phyloP scores from a whole-genome alignment of 2,888 invertebrate species.

The Sphinx pinastri region DNA sequence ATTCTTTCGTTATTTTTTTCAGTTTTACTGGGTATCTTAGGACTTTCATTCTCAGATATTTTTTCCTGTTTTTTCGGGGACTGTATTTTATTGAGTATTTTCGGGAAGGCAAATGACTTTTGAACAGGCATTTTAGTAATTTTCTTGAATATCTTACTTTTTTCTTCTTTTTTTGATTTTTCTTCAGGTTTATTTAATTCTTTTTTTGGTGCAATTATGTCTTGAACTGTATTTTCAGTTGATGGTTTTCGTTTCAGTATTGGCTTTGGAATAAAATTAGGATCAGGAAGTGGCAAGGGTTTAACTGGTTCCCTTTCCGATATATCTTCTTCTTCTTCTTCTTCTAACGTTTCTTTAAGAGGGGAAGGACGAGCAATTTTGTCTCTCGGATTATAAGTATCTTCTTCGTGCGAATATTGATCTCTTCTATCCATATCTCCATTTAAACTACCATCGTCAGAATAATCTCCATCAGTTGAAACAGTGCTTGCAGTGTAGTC shows the following conservation, averaged over 20 bases:
- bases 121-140: slow-evolving; percentile 72
- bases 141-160: slow-evolving; percentile 70
- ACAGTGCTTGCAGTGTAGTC: slow-evolving; percentile 87
- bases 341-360: slow-evolving; percentile 55
- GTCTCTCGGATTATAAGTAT: slow-evolving; percentile 87
- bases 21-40: slow-evolving; percentile 46
- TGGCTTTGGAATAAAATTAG: slow-evolving; percentile 90
- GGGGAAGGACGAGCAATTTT: slow-evolving; percentile 66
- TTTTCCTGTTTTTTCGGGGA: slow-evolving; percentile 51
- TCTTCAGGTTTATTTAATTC: slow-evolving; percentile 47
- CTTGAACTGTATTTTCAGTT: slow-evolving; percentile 43
- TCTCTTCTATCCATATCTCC: slow-evolving; percentile 64
- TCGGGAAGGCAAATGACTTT: slow-evolving; percentile 67
- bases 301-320: slow-evolving; percentile 85
- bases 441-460: slow-evolving; percentile 71
- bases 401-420: slow-evolving; percentile 81
- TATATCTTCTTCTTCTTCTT: slow-evolving; percentile 70
- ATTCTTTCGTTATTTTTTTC: slow-evolving; percentile 66
- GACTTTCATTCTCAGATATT: slow-evolving; percentile 34
- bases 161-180: slow-evolving; percentile 67
- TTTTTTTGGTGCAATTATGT: slow-evolving; percentile 42
- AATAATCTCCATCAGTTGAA: slow-evolving; percentile 76
- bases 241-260: slow-evolving; percentile 87
- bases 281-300: slow-evolving; percentile 86
- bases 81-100: slow-evolving; percentile 69